Conservation (phyloP, 2,888 invertebrate species). For the Torymus auratus region DNA sequence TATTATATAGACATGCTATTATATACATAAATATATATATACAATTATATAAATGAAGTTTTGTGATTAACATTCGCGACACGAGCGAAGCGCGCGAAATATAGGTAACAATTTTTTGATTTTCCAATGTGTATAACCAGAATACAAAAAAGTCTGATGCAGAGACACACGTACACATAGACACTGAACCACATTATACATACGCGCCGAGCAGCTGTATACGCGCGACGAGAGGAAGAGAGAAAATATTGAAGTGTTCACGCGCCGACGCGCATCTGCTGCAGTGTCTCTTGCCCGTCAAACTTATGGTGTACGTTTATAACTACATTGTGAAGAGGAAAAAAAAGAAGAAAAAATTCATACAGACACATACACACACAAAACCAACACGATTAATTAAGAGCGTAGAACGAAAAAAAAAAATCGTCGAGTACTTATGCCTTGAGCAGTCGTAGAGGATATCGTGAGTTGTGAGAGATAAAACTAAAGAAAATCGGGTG, state of each 20-base stretch:
- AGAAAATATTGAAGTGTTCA: constrained; percentile 4
- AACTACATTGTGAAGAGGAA: no score
- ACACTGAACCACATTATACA: no score
- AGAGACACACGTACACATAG: constrained; percentile 4
- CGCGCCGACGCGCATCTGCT: neutral
- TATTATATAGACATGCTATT: neutral
- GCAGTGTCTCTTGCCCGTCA: constrained; percentile 5
- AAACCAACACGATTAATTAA: no score
- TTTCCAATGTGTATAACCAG: neutral
- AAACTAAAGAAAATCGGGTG: neutral
- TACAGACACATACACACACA: no score
- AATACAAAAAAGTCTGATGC: constrained; percentile 32
- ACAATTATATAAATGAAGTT: neutral
- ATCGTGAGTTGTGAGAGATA: neutral
- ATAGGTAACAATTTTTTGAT: constrained; percentile 16
- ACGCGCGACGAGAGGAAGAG: no score
- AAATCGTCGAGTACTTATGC: constrained; percentile 26
- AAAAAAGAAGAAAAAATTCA: no score
- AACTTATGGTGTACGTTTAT: constrained; percentile 7
- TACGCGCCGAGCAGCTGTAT: no score
- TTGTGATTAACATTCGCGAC: constrained; percentile 13
- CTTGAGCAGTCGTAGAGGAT: constrained; percentile 10
- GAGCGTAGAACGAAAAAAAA: constrained; percentile 14
- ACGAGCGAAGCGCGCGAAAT: neutral
- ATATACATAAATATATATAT: neutral